These are phyloP conservation scores for Digitonthophagus gazella DNA, from an alignment of 2,888 invertebrate genomes.

Conservation along the genomic window DNA sequence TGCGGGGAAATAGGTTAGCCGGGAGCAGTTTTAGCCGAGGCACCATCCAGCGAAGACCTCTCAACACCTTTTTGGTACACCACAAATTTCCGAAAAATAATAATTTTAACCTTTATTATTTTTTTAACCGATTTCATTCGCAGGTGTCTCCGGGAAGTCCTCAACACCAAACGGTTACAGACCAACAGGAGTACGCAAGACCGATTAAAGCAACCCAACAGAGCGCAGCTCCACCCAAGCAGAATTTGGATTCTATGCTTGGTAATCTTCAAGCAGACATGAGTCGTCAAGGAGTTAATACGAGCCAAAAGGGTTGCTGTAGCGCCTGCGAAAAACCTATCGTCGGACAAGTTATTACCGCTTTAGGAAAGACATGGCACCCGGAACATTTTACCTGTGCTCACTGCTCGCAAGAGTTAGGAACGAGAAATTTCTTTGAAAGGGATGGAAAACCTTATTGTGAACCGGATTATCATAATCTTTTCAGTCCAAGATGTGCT, in stretches of 20 bases:
- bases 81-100: not conserved
- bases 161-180: conserved; percentile 65
- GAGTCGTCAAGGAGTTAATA: conserved; percentile 98
- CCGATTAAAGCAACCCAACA: conserved; percentile 54
- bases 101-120: not conserved
- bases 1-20: conserved; percentile 31
- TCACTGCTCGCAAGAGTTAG: conserved; percentile 94
- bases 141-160: conserved; percentile 64
- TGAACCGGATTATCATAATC: conserved; percentile 96
- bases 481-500: conserved; percentile 97
- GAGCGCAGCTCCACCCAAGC: conserved; percentile 50
- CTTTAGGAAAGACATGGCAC: conserved; percentile 98
- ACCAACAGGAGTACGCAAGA: conserved; percentile 66
- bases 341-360: conserved; percentile 97
- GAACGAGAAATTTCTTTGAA: conserved; percentile 98
- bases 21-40: conserved; percentile 22
- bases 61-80: not conserved
- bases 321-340: conserved; percentile 98
- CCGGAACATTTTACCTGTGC: conserved; percentile 98
- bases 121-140: conserved; percentile 31
- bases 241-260: conserved; percentile 74
- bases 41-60: not conserved
- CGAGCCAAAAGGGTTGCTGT: conserved; percentile 99
- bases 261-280: conserved; percentile 94
- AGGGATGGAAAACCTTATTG: conserved; percentile 96